These are phyloP conservation scores for Brachyhypopomus occidentalis DNA, from an alignment of 2,113 vertebrate genomes.

Conservation along the genomic window DNA sequence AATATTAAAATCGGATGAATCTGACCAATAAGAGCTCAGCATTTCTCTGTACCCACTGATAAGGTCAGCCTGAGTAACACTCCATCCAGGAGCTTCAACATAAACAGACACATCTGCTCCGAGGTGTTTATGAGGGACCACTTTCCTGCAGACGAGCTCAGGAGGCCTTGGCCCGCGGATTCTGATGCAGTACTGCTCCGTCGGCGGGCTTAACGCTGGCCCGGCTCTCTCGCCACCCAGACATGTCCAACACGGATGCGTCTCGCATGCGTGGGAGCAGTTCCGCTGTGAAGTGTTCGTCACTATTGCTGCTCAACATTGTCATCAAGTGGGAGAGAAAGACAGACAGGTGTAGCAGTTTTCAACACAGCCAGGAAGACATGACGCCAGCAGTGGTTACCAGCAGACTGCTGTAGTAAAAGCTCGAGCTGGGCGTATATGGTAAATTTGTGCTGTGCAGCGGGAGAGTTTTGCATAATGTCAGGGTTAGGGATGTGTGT, in stretches of 20 bases:
- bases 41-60: neutral
- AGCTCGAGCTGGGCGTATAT: neutral
- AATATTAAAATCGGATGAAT: no score
- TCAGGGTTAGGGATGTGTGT: no score
- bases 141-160: neutral
- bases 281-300: conserved; percentile 11
- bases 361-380: neutral
- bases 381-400: neutral
- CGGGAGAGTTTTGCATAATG: no score
- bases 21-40: neutral
- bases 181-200: neutral
- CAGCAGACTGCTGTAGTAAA: neutral
- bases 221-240: neutral
- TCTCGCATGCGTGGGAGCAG: neutral
- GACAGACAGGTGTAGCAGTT: conserved; percentile 26
- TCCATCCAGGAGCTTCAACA: neutral
- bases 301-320: conserved; percentile 15
- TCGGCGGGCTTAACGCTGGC: neutral
- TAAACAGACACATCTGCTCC: neutral
- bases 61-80: neutral
- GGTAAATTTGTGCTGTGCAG: no score
- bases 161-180: neutral
- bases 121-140: neutral
- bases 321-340: conserved; percentile 27
- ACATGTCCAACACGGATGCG: neutral